Evolutionary conservation across 2,888 invertebrate species (phyloP).

Genomic region (Aphrophora alni): DNA sequence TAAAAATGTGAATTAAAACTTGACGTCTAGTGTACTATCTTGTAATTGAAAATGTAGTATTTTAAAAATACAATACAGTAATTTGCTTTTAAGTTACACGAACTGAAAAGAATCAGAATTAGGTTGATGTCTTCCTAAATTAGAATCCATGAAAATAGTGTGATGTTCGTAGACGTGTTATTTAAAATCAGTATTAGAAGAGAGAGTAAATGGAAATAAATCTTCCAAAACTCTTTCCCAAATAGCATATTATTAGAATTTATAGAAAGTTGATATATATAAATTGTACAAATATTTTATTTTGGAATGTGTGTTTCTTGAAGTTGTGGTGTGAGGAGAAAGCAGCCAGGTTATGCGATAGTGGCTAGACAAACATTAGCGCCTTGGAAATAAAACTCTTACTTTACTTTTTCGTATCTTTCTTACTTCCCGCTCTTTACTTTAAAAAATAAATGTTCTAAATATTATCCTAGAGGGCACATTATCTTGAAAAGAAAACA

Average conservation of each 20-base stretch:
- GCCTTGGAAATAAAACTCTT: neutral
- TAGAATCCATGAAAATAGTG: neutral
- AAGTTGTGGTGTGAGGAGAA: neutral
- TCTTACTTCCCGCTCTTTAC: neutral
- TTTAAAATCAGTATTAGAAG: neutral
- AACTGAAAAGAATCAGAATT: too few relatives aligned
- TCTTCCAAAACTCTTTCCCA: too few relatives aligned
- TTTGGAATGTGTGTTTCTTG: neutral
- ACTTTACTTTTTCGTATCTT: conserved; percentile 6
- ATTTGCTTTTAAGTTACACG: too few relatives aligned
- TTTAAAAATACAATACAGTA: too few relatives aligned
- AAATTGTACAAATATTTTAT: neutral
- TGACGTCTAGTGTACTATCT: too few relatives aligned
- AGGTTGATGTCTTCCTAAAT: neutral
- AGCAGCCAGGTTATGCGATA: conserved; percentile 21
- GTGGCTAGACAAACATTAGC: conserved; percentile 23
- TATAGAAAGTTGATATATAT: neutral
- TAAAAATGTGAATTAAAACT: too few relatives aligned
- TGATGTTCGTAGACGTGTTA: neutral
- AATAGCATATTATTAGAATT: too few relatives aligned
- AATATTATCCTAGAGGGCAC: conserved; percentile 8
- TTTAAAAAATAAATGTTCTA: conserved; percentile 22
- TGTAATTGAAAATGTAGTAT: too few relatives aligned
- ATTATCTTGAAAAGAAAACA: neutral
- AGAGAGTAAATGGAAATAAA: neutral